Base-by-base conservation (phyloP, 2,888 invertebrate species). In the Clivina fossor region DNA sequence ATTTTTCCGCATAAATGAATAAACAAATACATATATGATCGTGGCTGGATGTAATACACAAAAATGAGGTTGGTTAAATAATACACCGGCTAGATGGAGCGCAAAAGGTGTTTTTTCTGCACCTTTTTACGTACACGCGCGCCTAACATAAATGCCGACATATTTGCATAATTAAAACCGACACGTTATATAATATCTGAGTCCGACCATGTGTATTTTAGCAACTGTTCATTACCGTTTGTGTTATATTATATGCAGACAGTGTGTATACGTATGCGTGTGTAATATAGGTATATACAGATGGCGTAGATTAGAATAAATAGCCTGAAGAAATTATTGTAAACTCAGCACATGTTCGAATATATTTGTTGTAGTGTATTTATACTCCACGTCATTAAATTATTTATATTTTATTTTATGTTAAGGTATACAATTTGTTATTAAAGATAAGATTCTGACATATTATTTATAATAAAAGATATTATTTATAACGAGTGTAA, bases 101-200 rank as follows among this genome's bases (percentile, higher is more conserved):
- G n/a, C n/a, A n/a, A n/a, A n/a, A 2, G 11, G 33, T 3, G 2
- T 33, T 33, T 33, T 33, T 33, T 33, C 9, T 33, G 4, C 11
- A 16, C 7, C 33, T 11, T 5, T 13, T 33, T 16, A 16, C 7
- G 9, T 15, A 13, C 7, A 15, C 13, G 33, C 7, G 8, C 5
- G 33, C 11, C 33, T 33, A 16, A 15, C 33, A 33, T 8, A 13
- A 20, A 35, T 35, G 16, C 28, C 15, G 47, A 38, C 33, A 33
- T 49, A 49, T 49, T 49, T 49, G 16, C 49, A 49, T 49, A 49
- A 49, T 49, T 49, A 49, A 35, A 49, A 38, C 38, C 22, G 49
- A 38, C 49, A 38, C 28, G 49, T 49, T 8, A 49, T 11, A 22
- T n/a, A 49, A 28, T n/a, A n/a, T n/a, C n/a, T n/a, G n/a, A n/a